Evolutionary conservation across 2,888 invertebrate genomes (phyloP), one percentile per base, ranked within the genome.

Genomic region (Cartodere bifasciata): DNA sequence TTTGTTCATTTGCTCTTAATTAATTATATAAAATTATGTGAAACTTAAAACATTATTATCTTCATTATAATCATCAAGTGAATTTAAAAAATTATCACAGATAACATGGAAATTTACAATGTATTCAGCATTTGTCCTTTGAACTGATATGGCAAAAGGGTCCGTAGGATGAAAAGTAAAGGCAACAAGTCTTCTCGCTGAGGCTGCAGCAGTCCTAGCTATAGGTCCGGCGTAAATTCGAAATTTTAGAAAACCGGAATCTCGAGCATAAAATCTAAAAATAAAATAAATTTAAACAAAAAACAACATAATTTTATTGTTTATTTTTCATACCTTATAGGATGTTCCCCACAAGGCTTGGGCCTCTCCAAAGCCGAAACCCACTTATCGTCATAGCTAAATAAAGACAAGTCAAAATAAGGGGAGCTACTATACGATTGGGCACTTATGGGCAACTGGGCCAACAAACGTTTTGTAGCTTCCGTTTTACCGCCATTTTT

Each of bases 151-250:
- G 5, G 90, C 85, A 60, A 95, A 90, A 1, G 95, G 95, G 62
- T 95, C 92, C 9, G 79, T 84, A 0, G 95, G 95, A 62, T 95
- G 95, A 60, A 91, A 94, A 6, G 90, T 90, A 55, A 92, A 95
- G 11, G 94, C 90, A 4, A 92, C 91, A 9, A 94, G 68, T 42
- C 87, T 65, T 42, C 90, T 64, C 7, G 83, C 68, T 44, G 76
- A 65, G 4, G 75, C 74, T 6, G 78, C 72, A 14, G 73, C 68
- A 6, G 73, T 70, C 53, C 75, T 70, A 2, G 63, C 62, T 21
- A 66, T 58, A 39, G 69, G 64, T n/a, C 78, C 78, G 6, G 80
- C 76, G 50, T 76, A 72, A 48, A 83, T 75, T 47, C 72, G 69
- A 55, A 81, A 83, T 49, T 76, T 78, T 33, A 80, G 56, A 34